A percentile compares a stretch with the other conserved stretches of the same genome.
phyloP scores from a whole-genome alignment of 2,888 invertebrate genomes.

The Diabrotica balteata region DNA sequence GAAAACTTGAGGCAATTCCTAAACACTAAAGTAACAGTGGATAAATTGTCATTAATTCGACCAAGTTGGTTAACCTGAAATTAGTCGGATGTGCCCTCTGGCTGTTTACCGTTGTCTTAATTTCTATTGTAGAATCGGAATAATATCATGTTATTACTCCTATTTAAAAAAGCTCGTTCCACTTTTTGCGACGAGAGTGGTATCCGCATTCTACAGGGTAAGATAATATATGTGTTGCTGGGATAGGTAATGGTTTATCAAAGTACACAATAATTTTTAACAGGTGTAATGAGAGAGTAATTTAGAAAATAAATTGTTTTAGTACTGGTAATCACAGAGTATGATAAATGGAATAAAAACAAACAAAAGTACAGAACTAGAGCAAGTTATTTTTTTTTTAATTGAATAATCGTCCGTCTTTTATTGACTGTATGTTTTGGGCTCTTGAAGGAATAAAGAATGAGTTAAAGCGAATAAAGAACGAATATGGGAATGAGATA shows the following conservation, averaged over 20 bases:
- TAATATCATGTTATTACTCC: conserved; percentile 26
- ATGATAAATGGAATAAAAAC: too few relatives aligned
- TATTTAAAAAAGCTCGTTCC: conserved; percentile 19
- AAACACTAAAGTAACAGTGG: conserved; percentile 21
- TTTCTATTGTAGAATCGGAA: conserved; percentile 24
- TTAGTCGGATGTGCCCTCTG: conserved; percentile 8
- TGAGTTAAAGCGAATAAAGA: too few relatives aligned
- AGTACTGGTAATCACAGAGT: too few relatives aligned
- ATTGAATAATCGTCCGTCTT: too few relatives aligned
- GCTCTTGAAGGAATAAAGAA: too few relatives aligned
- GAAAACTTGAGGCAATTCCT: conserved; percentile 18
- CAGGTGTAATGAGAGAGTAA: too few relatives aligned
- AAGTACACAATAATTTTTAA: too few relatives aligned
- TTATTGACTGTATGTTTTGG: too few relatives aligned
- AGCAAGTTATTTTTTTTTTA: too few relatives aligned
- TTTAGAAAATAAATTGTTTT: too few relatives aligned
- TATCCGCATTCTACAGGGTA: conserved; percentile 21
- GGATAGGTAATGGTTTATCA: conserved; percentile 7
- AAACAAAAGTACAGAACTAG: too few relatives aligned
- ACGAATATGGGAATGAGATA: too few relatives aligned
- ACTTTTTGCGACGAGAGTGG: conserved; percentile 8
- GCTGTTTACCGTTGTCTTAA: conserved; percentile 21
- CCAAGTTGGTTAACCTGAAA: conserved; percentile 15
- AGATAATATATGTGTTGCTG: conserved; percentile 11
- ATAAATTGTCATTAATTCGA: conserved; percentile 27